Conservation (phyloP, 2,888 invertebrate species). For the Drosophila algonquin region DNA sequence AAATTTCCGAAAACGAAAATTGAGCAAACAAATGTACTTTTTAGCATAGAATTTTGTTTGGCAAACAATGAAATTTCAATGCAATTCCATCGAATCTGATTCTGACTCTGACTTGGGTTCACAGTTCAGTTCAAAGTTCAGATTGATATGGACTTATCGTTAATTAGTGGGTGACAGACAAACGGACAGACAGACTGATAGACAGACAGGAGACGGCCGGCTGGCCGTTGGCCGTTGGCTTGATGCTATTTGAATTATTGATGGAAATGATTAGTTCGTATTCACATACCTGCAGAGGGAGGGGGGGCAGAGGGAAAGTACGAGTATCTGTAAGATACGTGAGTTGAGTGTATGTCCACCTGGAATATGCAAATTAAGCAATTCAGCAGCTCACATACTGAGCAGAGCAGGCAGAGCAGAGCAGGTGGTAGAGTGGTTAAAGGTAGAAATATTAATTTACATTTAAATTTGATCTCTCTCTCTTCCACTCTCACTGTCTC, state of each 20-base stretch:
- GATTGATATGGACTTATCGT: constrained; percentile 34
- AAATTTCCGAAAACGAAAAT: constrained; percentile 42
- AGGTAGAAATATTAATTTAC: constrained; percentile 50
- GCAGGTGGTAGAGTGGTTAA: constrained; percentile 13
- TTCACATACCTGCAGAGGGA: constrained; percentile 9
- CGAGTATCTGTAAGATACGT: constrained; percentile 32
- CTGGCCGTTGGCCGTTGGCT: constrained; percentile 10
- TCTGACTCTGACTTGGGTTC: not conserved
- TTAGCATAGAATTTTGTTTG: constrained; percentile 10
- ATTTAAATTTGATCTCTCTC: constrained; percentile 52
- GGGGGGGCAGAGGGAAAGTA: constrained; percentile 22
- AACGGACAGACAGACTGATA: constrained; percentile 48
- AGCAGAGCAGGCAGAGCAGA: not conserved
- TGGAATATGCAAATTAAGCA: constrained; percentile 49
- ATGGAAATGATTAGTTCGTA: constrained; percentile 62
- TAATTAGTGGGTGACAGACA: constrained; percentile 58
- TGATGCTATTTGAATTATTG: constrained; percentile 59
- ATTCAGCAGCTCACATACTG: constrained; percentile 30
- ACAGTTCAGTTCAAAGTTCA: constrained; percentile 4
- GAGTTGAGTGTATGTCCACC: constrained; percentile 15
- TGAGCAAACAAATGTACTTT: constrained; percentile 44
- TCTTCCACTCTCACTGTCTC: not conserved
- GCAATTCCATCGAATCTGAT: not conserved
- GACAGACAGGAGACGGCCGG: constrained; percentile 36
- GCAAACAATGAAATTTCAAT: not conserved